Conservation (phyloP, 2,888 invertebrate species). For the Isoperla grammatica region DNA sequence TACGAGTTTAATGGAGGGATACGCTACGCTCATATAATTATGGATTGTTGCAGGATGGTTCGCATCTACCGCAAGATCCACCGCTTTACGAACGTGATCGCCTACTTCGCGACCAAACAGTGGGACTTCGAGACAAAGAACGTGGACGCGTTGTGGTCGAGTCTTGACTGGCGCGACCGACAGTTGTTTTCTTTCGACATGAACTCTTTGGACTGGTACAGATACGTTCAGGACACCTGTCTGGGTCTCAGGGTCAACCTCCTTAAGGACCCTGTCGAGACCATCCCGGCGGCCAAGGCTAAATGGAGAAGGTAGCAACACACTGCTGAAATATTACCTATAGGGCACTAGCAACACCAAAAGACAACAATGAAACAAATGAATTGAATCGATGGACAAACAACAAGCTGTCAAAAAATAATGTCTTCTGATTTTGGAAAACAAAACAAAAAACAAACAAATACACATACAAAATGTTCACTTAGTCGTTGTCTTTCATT, state of each 20-base stretch:
- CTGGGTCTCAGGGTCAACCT: slow-evolving; percentile 70
- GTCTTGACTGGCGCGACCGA: slow-evolving; percentile 53
- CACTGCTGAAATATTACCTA: no score
- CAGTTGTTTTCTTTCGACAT: slow-evolving; percentile 69
- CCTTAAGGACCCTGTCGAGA: slow-evolving; percentile 71
- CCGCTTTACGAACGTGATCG: slow-evolving; percentile 63
- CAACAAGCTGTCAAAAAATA: no score
- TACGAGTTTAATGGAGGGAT: no score
- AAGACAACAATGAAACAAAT: no score
- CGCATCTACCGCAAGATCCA: slow-evolving; percentile 70
- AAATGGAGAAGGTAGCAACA: slow-evolving; percentile 56
- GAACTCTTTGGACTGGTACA: slow-evolving; percentile 66
- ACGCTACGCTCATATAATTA: no score
- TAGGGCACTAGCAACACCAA: no score
- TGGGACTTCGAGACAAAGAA: slow-evolving; percentile 68
- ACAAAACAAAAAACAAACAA: no score
- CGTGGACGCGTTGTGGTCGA: slow-evolving; percentile 53
- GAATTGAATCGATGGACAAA: no score
- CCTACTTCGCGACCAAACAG: slow-evolving; percentile 72
- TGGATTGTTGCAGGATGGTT: slow-evolving; percentile 67
- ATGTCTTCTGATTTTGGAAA: no score
- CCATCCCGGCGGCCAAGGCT: slow-evolving; percentile 60
- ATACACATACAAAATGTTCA: no score
- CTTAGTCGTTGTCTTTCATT: no score
- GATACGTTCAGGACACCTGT: slow-evolving; percentile 61